Percentiles rank a stretch among this genome's conserved stretches.
Evolutionary conservation across 2,113 vertebrate species (phyloP).

Genomic region (Camelus dromedarius): DNA sequence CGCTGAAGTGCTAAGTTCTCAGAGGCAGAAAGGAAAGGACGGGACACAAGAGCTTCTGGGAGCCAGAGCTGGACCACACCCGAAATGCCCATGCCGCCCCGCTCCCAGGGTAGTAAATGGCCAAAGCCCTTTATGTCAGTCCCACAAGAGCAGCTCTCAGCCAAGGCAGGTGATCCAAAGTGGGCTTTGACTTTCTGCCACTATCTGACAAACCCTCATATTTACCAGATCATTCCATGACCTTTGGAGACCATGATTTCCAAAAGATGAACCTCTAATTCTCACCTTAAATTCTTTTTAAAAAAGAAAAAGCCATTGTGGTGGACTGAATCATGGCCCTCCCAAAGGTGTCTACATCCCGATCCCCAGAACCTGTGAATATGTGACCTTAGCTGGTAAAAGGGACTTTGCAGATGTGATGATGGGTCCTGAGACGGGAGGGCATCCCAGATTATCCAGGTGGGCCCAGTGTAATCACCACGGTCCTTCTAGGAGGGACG

Average conservation of each 20-base stretch:
- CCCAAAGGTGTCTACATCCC: neutral
- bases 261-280: neutral
- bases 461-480: neutral
- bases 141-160: constrained; percentile 8
- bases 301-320: neutral
- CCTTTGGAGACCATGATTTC: neutral
- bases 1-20: constrained; percentile 61
- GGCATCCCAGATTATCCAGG: neutral
- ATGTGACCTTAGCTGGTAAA: neutral
- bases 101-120: neutral
- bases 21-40: constrained; percentile 14
- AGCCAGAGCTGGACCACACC: neutral
- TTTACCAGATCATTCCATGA: neutral
- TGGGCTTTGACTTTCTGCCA: constrained; percentile 23
- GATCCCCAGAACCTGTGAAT: neutral
- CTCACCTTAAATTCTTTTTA: neutral
- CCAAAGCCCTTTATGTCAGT: neutral
- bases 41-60: neutral
- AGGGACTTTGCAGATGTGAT: neutral
- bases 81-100: constrained; percentile 42
- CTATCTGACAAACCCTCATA: neutral
- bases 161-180: neutral
- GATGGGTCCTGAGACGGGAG: neutral
- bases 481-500: neutral
- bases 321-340: neutral